phyloP scores from a whole-genome alignment of 2,113 vertebrate species.

The Calidris pygmaea region DNA sequence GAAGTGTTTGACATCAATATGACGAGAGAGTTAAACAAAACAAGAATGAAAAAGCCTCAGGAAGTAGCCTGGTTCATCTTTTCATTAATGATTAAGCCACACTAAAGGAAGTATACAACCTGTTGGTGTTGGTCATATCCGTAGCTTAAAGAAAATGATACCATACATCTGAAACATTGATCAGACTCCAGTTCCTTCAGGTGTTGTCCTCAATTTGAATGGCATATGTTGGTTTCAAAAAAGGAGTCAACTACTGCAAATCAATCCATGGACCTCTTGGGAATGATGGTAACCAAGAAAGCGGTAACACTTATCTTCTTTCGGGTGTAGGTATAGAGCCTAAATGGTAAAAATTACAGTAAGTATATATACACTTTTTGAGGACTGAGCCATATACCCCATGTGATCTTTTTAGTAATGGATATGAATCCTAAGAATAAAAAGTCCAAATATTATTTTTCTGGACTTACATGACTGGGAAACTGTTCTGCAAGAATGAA shows the following conservation, averaged over 20 bases:
- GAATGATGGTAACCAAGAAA: background rate
- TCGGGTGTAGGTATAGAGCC: background rate
- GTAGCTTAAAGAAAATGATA: background rate
- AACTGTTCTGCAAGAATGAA: background rate
- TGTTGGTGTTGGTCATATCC: background rate
- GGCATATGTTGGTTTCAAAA: accelerated
- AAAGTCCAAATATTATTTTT: background rate
- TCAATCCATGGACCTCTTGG: background rate
- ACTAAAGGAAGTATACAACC: background rate
- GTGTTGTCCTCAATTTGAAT: background rate
- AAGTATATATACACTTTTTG: background rate
- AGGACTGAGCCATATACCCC: background rate
- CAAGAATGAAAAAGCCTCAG: background rate
- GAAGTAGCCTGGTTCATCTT: background rate
- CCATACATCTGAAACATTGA: background rate
- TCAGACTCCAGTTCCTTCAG: background rate
- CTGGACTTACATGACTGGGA: background rate
- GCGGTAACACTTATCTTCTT: background rate
- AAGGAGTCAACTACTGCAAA: background rate
- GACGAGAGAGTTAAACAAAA: background rate
- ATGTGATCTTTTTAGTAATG: background rate
- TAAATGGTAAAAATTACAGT: background rate
- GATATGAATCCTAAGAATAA: background rate
- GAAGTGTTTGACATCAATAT: background rate
- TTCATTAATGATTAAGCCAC: background rate